Evolutionary conservation across 1,140 invertebrate species (phyloP).

Genomic region (Bicyclus anynana): DNA sequence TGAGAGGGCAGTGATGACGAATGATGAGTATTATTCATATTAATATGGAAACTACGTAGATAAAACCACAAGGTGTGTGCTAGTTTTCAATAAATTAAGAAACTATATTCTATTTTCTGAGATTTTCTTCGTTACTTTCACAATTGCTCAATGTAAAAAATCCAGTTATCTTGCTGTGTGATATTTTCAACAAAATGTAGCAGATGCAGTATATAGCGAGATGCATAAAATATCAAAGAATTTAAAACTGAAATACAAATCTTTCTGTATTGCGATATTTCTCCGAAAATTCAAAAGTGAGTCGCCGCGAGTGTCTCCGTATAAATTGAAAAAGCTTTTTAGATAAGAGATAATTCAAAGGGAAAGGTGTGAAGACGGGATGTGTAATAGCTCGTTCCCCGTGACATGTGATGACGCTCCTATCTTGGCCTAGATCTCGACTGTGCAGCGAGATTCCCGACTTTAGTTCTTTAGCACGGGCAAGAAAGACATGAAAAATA

Average conservation of each 20-base stretch:
- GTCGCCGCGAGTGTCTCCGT: slow-evolving; percentile 23
- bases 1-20: too few species aligned
- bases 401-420: slow-evolving; percentile 50
- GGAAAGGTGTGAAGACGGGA: slow-evolving; percentile 53
- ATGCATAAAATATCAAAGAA: background rate
- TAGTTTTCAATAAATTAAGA: too few species aligned
- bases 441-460: slow-evolving; percentile 26
- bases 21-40: too few species aligned
- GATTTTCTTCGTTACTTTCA: too few species aligned
- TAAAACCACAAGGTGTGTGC: too few species aligned
- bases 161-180: too few species aligned
- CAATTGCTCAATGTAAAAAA: too few species aligned
- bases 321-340: slow-evolving; percentile 43
- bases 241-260: slow-evolving; percentile 7
- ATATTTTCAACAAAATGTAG: too few species aligned
- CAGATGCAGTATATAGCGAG: too few species aligned
- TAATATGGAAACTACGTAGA: too few species aligned
- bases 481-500: slow-evolving; percentile 24
- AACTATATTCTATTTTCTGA: too few species aligned
- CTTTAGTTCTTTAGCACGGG: slow-evolving; percentile 20
- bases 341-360: slow-evolving; percentile 40
- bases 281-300: slow-evolving; percentile 22
- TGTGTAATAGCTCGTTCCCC: slow-evolving; percentile 39
- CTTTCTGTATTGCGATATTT: background rate
- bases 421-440: slow-evolving; percentile 64